Conservation (phyloP, 2,888 invertebrate species). For the Eremobia ochroleuca region DNA sequence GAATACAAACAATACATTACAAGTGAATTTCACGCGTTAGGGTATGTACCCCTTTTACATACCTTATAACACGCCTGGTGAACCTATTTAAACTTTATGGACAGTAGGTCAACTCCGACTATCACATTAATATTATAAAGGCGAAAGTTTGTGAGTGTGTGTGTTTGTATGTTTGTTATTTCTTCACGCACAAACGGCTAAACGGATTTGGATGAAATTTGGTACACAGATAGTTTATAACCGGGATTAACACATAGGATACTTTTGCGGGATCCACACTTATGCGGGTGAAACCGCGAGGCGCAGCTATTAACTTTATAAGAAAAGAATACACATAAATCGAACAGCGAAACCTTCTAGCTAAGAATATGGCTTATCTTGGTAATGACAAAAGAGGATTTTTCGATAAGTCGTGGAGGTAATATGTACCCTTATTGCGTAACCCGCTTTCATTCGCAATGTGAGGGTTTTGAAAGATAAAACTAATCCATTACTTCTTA, state of each 20-base stretch:
- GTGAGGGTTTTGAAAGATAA: not conserved
- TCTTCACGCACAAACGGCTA: no score
- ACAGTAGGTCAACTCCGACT: conserved; percentile 4
- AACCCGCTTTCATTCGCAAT: not conserved
- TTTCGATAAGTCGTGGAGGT: not conserved
- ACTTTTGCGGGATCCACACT: no score
- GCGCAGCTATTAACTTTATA: no score
- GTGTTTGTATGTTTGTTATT: no score
- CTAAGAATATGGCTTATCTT: not conserved
- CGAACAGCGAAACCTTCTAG: not conserved
- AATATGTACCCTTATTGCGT: not conserved
- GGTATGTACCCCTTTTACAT: not conserved
- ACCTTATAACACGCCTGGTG: no score
- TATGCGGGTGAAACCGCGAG: no score
- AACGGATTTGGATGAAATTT: no score
- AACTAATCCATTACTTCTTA: not conserved
- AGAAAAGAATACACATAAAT: not conserved
- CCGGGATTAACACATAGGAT: no score
- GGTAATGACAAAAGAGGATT: not conserved
- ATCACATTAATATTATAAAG: no score
- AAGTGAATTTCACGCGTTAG: not conserved
- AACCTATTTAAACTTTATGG: not conserved
- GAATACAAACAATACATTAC: conserved; percentile 4
- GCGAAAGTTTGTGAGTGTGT: no score
- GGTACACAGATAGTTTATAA: no score